A percentile compares a stretch with the other conserved stretches of the same genome.
phyloP scores from a whole-genome alignment of 2,113 vertebrate species.

The Nestor notabilis region DNA sequence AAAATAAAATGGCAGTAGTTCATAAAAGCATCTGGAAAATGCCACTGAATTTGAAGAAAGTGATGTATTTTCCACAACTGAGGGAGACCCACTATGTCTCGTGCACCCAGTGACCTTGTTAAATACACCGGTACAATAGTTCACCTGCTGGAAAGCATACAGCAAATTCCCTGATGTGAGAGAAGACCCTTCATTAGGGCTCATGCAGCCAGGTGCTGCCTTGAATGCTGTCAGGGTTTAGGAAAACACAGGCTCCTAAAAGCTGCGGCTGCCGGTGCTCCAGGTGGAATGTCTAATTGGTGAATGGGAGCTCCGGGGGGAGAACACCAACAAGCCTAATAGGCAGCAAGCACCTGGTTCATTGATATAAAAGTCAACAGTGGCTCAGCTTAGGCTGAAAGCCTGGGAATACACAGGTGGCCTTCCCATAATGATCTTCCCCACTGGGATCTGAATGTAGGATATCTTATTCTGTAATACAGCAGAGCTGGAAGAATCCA shows the following conservation, averaged over 20 bases:
- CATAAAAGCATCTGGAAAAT: not conserved
- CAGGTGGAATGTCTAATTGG: conserved; percentile 1
- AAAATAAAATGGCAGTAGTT: not conserved
- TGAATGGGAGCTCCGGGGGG: not conserved
- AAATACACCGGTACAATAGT: not conserved
- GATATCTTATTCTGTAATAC: not conserved
- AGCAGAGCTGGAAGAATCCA: not conserved
- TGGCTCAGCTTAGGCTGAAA: not conserved
- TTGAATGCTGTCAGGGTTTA: not conserved
- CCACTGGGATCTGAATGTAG: not conserved
- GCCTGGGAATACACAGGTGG: conserved; percentile 11
- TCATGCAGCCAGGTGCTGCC: not conserved
- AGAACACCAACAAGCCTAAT: not conserved
- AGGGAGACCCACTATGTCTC: not conserved
- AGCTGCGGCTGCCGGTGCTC: rapidly evolving
- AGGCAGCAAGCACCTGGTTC: not conserved
- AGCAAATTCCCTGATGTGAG: not conserved
- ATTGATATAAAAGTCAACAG: not conserved
- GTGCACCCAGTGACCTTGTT: not conserved
- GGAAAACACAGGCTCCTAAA: not conserved
- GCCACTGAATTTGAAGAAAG: conserved; percentile 1
- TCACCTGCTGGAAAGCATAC: not conserved
- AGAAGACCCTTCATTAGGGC: not conserved
- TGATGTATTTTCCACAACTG: not conserved
- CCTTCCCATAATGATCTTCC: conserved; percentile 15